Evolutionary conservation across 2,797 vertebrate species (phyloP).

Genomic region (Phalanger gymnotis): DNA sequence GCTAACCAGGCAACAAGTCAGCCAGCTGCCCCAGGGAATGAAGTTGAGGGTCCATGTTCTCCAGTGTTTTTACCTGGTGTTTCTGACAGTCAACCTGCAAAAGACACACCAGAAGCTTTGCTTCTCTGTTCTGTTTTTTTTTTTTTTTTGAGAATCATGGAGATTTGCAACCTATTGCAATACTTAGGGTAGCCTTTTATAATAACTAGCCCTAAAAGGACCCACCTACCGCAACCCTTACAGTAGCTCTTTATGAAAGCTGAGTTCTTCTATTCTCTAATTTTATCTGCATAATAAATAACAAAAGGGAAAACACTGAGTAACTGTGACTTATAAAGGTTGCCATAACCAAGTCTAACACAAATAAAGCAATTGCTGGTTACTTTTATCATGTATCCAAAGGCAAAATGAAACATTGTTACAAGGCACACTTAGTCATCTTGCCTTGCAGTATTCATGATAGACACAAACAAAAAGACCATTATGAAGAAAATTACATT

Average conservation of each 20-base stretch:
- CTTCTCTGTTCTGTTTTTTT: too few species aligned
- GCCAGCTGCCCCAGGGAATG: too few species aligned
- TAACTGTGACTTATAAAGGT: neutral
- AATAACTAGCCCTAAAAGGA: too few species aligned
- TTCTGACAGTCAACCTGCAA: too few species aligned
- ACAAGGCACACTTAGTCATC: neutral
- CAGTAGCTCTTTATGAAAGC: neutral
- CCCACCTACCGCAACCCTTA: neutral
- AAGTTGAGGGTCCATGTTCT: too few species aligned
- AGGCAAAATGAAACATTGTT: neutral
- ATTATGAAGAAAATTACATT: neutral
- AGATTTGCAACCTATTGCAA: neutral
- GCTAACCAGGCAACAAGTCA: too few species aligned
- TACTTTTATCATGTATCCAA: neutral
- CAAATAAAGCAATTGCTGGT: neutral
- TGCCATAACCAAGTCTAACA: neutral
- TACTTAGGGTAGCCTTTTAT: too few species aligned
- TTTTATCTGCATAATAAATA: neutral
- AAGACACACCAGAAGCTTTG: too few species aligned
- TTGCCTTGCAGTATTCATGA: neutral
- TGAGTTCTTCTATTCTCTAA: neutral
- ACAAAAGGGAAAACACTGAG: neutral
- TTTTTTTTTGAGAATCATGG: neutral
- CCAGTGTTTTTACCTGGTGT: too few species aligned
- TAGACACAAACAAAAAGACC: neutral